Base-by-base conservation (phyloP, 2,888 invertebrate species). In the Tiphia femorata region DNA sequence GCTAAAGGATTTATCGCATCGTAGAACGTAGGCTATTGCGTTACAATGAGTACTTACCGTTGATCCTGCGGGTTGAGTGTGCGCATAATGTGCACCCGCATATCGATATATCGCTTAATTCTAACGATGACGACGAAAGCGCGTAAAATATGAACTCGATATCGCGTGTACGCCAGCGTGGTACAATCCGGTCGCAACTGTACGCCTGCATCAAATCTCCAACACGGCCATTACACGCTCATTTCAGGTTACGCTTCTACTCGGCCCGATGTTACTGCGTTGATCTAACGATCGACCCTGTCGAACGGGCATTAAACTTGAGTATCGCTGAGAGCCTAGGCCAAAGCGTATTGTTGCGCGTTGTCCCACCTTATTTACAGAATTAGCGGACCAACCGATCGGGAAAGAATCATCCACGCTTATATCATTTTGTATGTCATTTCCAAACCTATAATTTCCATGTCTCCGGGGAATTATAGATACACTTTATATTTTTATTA, bases 61-160 rank as follows among this genome's bases (percentile, higher is more conserved):
- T n/a, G n/a, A n/a, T n/a, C n/a, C n/a, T n/a, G n/a, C n/a, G n/a
- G n/a, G n/a, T n/a, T n/a, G n/a, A n/a, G n/a, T n/a, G n/a, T n/a
- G n/a, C n/a, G n/a, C n/a, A n/a, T n/a, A n/a, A n/a, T 33, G 33
- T 33, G 33, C 33, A 17, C 16, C 30, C 58, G 70, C 64, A 72
- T 76, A 76, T 75, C 76, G 76, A 75, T 72, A 64, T 64, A 70
- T 66, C 76, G 67, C 74, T 74, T 76, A 76, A 76, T 76, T 76
- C 73, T 72, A 75, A 76, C n/a, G n/a, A n/a, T 73, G 71, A 64
- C 60, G 63, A 55, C 60, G 54, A 59, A 64, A 60, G 69, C 64
- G 62, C 70, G 68, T 60, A 69, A 75, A 72, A 76, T 75, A 75
- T 69, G 71, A 75, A 75, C 77, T 65, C 77, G 70, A 77, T 77